A percentile compares a stretch with the other conserved stretches of the same genome.
phyloP scores from a whole-genome alignment of 2,113 vertebrate genomes.

The Coracopsis vasa region DNA sequence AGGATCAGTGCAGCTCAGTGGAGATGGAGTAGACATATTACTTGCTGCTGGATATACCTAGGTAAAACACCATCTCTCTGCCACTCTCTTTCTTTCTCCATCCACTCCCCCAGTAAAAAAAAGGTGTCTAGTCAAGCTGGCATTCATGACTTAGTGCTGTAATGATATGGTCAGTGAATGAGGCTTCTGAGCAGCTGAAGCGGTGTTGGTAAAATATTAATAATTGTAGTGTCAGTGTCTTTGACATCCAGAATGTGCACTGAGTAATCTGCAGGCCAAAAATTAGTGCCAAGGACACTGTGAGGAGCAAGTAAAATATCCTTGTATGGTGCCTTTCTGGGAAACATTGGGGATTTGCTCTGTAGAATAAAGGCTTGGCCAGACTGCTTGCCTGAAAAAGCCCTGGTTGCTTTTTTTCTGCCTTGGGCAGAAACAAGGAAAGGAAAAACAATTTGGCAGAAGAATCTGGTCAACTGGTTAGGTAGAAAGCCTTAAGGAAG shows the following conservation, averaged over 20 bases:
- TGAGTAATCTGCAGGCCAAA: neutral
- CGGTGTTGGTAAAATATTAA: neutral
- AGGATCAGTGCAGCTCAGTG: neutral
- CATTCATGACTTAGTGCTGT: neutral
- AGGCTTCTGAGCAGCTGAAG: neutral
- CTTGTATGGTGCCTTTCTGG: neutral
- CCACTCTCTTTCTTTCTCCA: neutral
- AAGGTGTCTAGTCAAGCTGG: neutral
- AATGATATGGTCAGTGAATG: neutral
- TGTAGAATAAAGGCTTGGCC: neutral
- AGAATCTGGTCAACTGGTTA: neutral
- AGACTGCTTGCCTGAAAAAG: neutral
- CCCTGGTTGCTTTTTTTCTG: neutral
- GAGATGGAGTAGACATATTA: neutral
- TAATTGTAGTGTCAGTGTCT: neutral
- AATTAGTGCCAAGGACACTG: neutral
- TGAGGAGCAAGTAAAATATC: neutral
- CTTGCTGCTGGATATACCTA: neutral
- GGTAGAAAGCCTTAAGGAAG: neutral
- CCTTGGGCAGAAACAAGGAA: neutral
- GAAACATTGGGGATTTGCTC: neutral
- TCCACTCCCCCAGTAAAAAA: neutral
- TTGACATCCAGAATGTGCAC: neutral
- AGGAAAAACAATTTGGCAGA: neutral
- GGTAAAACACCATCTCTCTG: neutral